Evolutionary conservation across 2,113 vertebrate genomes (phyloP).

Genomic region (Ophiodon elongatus): DNA sequence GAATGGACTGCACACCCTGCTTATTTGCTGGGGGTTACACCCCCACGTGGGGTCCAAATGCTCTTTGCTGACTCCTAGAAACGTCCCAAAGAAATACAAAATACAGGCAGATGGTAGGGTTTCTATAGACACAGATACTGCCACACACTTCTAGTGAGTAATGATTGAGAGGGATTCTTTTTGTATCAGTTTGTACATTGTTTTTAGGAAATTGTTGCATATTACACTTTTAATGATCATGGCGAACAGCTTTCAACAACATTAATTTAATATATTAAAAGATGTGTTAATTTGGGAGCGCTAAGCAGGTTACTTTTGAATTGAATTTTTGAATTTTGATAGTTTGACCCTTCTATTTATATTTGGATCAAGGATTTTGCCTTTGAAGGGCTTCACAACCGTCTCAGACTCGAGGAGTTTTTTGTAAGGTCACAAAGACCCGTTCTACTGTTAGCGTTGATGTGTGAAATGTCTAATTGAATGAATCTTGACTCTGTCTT

Average conservation of each 20-base stretch:
- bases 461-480: constrained; percentile 37
- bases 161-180: no score
- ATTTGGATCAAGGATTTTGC: constrained; percentile 28
- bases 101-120: neutral
- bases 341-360: constrained; percentile 29
- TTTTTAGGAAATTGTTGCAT: neutral
- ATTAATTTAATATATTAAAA: constrained; percentile 1
- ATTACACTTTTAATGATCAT: neutral
- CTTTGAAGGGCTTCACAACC: constrained; percentile 30
- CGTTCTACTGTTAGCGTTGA: constrained; percentile 19
- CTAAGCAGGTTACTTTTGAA: constrained; percentile 6
- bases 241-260: neutral
- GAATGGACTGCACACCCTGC: no score
- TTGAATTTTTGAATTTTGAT: neutral
- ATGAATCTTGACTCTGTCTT: constrained; percentile 32
- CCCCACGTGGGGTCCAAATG: no score
- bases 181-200: no score
- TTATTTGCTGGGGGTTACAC: no score
- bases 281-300: neutral
- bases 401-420: constrained; percentile 10
- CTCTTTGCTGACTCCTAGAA: no score
- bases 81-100: neutral
- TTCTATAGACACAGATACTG: neutral
- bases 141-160: neutral
- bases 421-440: constrained; percentile 49